These are phyloP conservation scores for Ophraella communa DNA, from an alignment of 2,888 invertebrate species.

Conservation along the genomic window DNA sequence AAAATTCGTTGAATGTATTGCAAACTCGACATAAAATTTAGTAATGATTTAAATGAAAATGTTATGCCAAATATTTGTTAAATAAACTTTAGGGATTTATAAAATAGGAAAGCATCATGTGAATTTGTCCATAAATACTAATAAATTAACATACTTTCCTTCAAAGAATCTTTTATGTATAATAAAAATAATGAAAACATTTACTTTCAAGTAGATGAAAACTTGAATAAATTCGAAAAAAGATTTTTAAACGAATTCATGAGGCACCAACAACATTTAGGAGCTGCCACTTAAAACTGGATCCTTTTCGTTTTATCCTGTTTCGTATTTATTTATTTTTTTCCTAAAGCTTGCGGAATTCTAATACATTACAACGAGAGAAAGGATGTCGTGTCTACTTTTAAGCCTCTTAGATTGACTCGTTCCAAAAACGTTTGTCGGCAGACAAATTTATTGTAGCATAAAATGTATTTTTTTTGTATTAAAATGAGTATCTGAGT, in stretches of 20 bases:
- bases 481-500: not conserved
- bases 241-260: slow-evolving; percentile 21
- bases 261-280: slow-evolving; percentile 17
- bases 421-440: not conserved
- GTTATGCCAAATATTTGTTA: too few relatives aligned
- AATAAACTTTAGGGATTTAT: too few relatives aligned
- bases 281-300: slow-evolving; percentile 18
- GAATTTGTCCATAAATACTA: too few relatives aligned
- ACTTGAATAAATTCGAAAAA: slow-evolving; percentile 2
- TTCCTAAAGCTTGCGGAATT: slow-evolving; percentile 43
- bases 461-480: not conserved
- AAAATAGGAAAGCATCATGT: too few relatives aligned
- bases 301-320: slow-evolving; percentile 38
- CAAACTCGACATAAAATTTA: too few relatives aligned
- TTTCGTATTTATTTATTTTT: slow-evolving; percentile 47
- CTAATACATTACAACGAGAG: slow-evolving; percentile 50
- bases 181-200: too few relatives aligned
- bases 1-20: too few relatives aligned
- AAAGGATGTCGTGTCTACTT: slow-evolving; percentile 42
- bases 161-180: too few relatives aligned
- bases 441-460: not conserved
- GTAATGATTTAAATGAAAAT: too few relatives aligned
- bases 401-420: slow-evolving; percentile 45
- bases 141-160: too few relatives aligned
- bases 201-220: not conserved